Evolutionary conservation across 53 echinoderm and acorn worm genomes (phyloP).

Genomic region (Crossaster papposus): DNA sequence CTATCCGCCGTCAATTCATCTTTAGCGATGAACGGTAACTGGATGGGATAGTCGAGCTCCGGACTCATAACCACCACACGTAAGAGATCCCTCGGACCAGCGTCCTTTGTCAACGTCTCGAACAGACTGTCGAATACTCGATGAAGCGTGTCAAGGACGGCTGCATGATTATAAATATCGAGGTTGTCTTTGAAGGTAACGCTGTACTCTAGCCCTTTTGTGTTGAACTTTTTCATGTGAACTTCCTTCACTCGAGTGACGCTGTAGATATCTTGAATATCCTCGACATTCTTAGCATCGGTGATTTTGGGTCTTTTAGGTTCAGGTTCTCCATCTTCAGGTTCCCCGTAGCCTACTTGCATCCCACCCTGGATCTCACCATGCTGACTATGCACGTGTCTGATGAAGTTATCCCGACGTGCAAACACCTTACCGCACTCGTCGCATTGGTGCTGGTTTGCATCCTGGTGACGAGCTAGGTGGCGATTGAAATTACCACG

Average conservation of each 20-base stretch:
- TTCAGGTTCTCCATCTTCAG: background rate
- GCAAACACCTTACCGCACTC: constrained; percentile 55
- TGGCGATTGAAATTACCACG: constrained; percentile 48
- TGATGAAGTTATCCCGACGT: constrained; percentile 33
- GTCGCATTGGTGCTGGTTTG: constrained; percentile 45
- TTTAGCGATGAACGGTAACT: constrained; percentile 40
- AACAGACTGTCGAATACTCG: constrained; percentile 10
- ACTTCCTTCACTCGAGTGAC: constrained; percentile 24
- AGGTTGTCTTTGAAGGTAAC: constrained; percentile 32
- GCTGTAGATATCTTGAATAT: background rate
- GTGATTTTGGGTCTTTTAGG: background rate
- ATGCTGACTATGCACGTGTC: constrained; percentile 24
- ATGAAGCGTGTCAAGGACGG: constrained; percentile 6
- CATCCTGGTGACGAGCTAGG: constrained; percentile 22
- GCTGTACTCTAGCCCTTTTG: constrained; percentile 19
- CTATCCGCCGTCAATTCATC: constrained; percentile 12
- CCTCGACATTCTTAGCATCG: background rate
- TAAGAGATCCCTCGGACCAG: constrained; percentile 1
- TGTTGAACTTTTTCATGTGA: constrained; percentile 32
- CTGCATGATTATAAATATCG: constrained; percentile 14
- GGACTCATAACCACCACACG: constrained; percentile 30
- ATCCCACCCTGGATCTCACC: background rate
- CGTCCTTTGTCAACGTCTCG: background rate
- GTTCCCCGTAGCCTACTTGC: background rate
- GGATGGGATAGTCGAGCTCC: constrained; percentile 43